Evolutionary conservation across 2,797 vertebrate genomes (phyloP), one percentile per base, ranked within the genome.

Genomic region (Octomys mimax): DNA sequence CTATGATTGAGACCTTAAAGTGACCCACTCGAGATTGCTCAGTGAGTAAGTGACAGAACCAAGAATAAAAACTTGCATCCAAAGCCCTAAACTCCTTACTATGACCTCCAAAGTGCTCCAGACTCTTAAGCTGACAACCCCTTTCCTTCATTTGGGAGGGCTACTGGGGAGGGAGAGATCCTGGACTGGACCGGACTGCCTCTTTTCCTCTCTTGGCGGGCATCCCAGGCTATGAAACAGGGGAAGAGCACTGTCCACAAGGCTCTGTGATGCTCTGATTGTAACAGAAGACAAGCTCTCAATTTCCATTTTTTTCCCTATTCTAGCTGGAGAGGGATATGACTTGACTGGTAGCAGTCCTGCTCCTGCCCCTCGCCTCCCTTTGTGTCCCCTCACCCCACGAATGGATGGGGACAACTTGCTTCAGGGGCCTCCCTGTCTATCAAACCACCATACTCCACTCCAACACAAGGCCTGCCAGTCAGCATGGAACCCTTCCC

Each of bases 151-250:
- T 66, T 24, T 28, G 10, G 28, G 31, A 10, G 46, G 66, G 16
- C 28, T 31, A 49, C 21, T n/a, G 1, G 26, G 19, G 18, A 61
- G 42, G 10, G 42, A 78, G 70, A 83, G 87, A 54, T 46, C 22
- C 8, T 66, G 59, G 66, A 68, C n/a, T 49, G 24, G 87, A 62
- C 0, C 46, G 19, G 84, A 73, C 21, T 5, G 5, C 70, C 70
- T n/a, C 66, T 73, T 73, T 16, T 70, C 49, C n/a, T 84, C 42
- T 64, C 11, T 54, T 14, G 49, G 86, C 31, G 31, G 19, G 79
- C 66, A 57, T 92, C 57, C 14, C 16, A 61, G n/a, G 87, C 87
- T 87, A 68, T 57, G 79, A 83, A 91, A 82, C 3, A 42, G 90
- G 22, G 21, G 36, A 24, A 42, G 0, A 75, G 79, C 59, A 26